Conservation (phyloP, 2,113 vertebrate genomes). For the Azemiops feae region DNA sequence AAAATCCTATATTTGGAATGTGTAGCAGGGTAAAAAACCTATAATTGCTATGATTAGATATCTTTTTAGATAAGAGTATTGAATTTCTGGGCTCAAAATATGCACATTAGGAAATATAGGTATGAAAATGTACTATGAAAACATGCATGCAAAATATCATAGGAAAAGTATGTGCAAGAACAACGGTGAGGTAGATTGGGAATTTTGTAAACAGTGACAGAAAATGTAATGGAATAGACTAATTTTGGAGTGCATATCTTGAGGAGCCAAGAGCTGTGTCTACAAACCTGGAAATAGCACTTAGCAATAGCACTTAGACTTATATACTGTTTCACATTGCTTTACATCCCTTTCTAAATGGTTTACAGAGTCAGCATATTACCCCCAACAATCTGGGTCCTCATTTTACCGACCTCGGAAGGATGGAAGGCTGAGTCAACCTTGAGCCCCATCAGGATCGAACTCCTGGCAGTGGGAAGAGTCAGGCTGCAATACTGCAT, state of each 20-base stretch:
- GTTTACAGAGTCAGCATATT: neutral
- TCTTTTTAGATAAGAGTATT: neutral
- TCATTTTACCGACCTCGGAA: neutral
- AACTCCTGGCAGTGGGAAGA: neutral
- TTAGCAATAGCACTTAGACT: neutral
- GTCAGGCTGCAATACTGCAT: neutral
- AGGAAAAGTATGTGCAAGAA: neutral
- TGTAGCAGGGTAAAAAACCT: neutral
- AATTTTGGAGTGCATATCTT: neutral
- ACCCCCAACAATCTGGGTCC: neutral
- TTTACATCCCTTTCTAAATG: neutral
- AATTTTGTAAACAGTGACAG: neutral
- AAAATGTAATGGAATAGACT: neutral
- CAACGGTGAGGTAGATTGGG: neutral
- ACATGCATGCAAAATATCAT: neutral
- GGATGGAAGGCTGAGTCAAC: neutral
- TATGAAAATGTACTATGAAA: neutral
- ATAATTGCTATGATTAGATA: neutral
- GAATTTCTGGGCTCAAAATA: neutral
- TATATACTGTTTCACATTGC: neutral
- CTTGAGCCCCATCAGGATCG: neutral
- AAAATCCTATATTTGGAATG: neutral
- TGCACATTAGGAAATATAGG: neutral
- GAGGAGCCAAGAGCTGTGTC: neutral
- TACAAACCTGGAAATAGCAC: neutral